A percentile compares a stretch with the other conserved stretches of the same genome.
Evolutionary conservation across 2,113 vertebrate species (phyloP).

Genomic region (Halcyon malimbica): DNA sequence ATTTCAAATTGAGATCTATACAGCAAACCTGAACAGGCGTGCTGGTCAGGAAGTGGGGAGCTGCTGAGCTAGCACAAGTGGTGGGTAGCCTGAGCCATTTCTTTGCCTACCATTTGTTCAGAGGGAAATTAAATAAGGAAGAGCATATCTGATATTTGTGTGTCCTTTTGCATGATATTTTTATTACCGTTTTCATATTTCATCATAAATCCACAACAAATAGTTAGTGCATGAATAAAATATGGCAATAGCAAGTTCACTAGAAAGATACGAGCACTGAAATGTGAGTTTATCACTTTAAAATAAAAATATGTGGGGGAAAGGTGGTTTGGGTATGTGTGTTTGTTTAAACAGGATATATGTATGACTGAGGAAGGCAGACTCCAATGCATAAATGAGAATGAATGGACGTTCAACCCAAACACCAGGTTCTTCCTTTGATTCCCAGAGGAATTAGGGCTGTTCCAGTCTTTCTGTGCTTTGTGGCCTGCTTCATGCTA

Average conservation of each 20-base stretch:
- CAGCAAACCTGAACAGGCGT: not conserved
- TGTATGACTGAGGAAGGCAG: not conserved
- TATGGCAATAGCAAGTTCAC: not conserved
- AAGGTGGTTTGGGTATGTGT: not conserved
- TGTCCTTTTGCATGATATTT: not conserved
- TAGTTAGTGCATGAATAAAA: not conserved
- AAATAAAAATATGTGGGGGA: not conserved
- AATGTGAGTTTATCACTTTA: not conserved
- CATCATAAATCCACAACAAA: not conserved
- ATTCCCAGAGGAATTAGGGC: not conserved
- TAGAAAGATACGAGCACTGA: not conserved
- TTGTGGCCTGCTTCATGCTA: not conserved
- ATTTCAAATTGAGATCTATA: not conserved
- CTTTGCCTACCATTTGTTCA: not conserved
- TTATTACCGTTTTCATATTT: not conserved
- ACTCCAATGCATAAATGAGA: not conserved
- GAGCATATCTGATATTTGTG: not conserved
- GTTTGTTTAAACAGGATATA: not conserved
- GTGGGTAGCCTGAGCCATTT: not conserved
- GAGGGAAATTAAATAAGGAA: not conserved
- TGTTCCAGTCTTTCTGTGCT: not conserved
- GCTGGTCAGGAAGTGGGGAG: not conserved
- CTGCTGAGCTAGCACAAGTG: not conserved
- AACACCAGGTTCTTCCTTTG: not conserved
- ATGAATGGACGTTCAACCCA: not conserved